phyloP scores from a whole-genome alignment of 2,797 vertebrate species.

The Sphenodon punctatus region DNA sequence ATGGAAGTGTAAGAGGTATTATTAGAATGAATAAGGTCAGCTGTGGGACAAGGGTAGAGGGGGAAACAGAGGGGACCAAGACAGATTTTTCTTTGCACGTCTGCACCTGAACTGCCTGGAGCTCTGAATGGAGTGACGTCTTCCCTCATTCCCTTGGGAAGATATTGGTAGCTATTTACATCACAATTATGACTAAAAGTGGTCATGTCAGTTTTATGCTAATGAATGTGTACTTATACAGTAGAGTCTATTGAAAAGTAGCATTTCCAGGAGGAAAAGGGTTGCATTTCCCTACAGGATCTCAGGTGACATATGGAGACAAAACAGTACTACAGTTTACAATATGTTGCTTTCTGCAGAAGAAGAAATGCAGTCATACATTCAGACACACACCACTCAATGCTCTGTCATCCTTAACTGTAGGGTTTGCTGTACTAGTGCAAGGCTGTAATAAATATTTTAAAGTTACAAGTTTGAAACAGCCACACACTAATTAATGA shows the following conservation, averaged over 20 bases:
- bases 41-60: constrained; percentile 2
- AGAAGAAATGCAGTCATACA: not conserved
- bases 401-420: not conserved
- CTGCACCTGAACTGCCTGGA: constrained; percentile 63
- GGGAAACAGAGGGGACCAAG: constrained; percentile 29
- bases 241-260: constrained; percentile 41
- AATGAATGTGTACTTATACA: constrained; percentile 26
- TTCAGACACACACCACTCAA: not conserved
- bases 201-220: constrained; percentile 62
- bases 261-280: constrained; percentile 40
- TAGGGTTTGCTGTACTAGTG: constrained; percentile 2
- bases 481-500: not conserved
- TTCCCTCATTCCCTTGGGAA: not conserved
- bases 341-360: constrained; percentile 28
- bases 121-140: not conserved
- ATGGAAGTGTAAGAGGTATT: not conserved
- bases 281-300: constrained; percentile 37
- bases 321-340: not conserved
- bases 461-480: constrained; percentile 30
- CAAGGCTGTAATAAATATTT: constrained; percentile 24
- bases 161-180: constrained; percentile 53
- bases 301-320: constrained; percentile 5
- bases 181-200: constrained; percentile 62
- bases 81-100: constrained; percentile 53
- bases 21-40: not conserved